These are phyloP conservation scores for Phyllostomus hastatus DNA, from an alignment of 2,113 vertebrate genomes.

Conservation along the genomic window DNA sequence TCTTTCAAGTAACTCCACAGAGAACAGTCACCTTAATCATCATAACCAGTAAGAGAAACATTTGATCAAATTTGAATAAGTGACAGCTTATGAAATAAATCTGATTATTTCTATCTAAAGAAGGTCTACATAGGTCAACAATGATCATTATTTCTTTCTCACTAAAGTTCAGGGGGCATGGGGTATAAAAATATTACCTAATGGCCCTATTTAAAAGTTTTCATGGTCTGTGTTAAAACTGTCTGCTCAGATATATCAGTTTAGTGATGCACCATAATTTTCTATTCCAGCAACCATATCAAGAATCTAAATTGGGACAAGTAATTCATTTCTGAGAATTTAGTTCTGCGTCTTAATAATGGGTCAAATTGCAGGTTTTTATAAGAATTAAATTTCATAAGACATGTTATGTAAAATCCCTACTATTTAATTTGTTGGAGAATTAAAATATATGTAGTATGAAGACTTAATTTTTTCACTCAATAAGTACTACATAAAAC, in stretches of 20 bases:
- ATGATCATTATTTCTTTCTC: background rate
- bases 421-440: background rate
- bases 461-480: background rate
- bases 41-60: background rate
- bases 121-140: background rate
- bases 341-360: background rate
- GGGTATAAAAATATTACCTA: background rate
- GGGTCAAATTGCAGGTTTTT: background rate
- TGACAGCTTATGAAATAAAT: background rate
- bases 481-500: background rate
- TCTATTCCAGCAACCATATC: background rate
- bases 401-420: background rate
- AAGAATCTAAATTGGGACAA: constrained; percentile 13
- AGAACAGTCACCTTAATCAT: background rate
- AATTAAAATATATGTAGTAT: constrained; percentile 1
- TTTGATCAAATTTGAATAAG: constrained; percentile 4
- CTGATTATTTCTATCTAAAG: background rate
- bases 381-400: background rate
- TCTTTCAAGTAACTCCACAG: background rate
- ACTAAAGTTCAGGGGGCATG: background rate
- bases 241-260: background rate
- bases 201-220: background rate
- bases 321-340: background rate
- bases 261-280: background rate
- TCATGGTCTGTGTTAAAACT: background rate